Percentiles rank a stretch among this genome's conserved stretches.
Evolutionary conservation across 2,888 invertebrate genomes (phyloP).

Genomic region (Tinea pellionella): DNA sequence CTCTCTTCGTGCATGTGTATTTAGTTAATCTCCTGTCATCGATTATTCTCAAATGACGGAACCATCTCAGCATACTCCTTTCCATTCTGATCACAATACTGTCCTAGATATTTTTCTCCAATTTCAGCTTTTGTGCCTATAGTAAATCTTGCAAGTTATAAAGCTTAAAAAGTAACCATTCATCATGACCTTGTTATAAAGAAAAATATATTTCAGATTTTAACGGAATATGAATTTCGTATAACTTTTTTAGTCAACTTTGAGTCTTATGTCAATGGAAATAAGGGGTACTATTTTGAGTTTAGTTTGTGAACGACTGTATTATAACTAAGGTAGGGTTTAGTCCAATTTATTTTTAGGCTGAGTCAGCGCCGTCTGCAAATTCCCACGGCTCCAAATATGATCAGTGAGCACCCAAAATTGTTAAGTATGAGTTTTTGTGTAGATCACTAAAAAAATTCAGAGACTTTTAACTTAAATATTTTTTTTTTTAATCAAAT

Average conservation of each 20-base stretch:
- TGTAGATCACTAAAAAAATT: not conserved
- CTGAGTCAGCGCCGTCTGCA: constrained; percentile 39
- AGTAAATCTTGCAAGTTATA: not conserved
- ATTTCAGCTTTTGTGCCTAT: too few species aligned
- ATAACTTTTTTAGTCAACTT: not conserved
- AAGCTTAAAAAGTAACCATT: not conserved
- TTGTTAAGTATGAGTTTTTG: constrained; percentile 8
- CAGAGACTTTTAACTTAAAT: not conserved
- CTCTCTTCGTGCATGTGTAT: too few species aligned
- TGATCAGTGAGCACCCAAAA: constrained; percentile 21
- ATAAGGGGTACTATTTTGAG: not conserved
- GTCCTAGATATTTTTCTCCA: too few species aligned
- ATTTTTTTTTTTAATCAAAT: not conserved
- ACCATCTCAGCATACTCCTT: too few species aligned
- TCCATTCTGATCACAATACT: too few species aligned
- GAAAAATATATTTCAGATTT: not conserved
- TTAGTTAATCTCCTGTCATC: too few species aligned
- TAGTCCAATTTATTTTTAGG: constrained; percentile 35
- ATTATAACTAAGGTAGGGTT: not conserved
- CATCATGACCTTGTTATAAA: not conserved
- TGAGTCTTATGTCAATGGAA: not conserved
- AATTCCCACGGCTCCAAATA: constrained; percentile 39
- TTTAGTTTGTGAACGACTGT: not conserved
- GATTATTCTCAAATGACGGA: too few species aligned
- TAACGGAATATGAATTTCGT: not conserved